Percentiles rank a stretch among this genome's conserved stretches.
These are phyloP conservation scores for Scyliorhinus canicula DNA, from an alignment of 2,797 vertebrate species.

Conservation along the genomic window DNA sequence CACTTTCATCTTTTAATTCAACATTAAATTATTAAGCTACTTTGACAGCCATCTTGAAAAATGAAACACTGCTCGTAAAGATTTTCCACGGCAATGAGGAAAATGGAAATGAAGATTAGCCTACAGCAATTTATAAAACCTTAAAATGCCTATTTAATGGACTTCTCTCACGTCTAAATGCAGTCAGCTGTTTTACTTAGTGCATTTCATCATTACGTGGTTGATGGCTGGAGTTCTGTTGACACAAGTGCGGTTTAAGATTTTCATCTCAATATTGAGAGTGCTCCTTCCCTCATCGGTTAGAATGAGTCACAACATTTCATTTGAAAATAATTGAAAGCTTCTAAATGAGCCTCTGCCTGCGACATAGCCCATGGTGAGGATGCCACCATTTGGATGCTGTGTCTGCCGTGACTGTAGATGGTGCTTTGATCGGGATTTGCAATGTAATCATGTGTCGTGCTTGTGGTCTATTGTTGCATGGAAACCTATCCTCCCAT, in stretches of 20 bases:
- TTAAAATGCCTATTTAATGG: constrained; percentile 16
- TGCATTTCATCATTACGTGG: background rate
- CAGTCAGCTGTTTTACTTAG: constrained; percentile 11
- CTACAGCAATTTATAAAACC: constrained; percentile 33
- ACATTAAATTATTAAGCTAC: constrained; percentile 17
- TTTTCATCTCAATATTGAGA: constrained; percentile 26
- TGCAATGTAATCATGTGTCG: background rate
- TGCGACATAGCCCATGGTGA: background rate
- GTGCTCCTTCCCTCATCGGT: background rate
- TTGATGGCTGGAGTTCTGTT: constrained; percentile 23
- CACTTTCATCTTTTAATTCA: background rate
- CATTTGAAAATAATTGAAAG: background rate
- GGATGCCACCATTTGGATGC: background rate
- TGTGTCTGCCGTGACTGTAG: background rate
- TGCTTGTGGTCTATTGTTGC: background rate
- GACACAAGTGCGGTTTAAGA: background rate
- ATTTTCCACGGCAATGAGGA: background rate
- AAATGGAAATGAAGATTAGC: background rate
- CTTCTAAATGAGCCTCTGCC: background rate
- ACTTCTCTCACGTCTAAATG: background rate
- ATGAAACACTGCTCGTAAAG: background rate
- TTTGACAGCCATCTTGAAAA: background rate
- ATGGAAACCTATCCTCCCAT: background rate
- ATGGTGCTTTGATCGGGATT: background rate
- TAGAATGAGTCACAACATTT: background rate